phyloP scores from a whole-genome alignment of 53 echinoderm and acorn worm species.

The Astropecten irregularis region DNA sequence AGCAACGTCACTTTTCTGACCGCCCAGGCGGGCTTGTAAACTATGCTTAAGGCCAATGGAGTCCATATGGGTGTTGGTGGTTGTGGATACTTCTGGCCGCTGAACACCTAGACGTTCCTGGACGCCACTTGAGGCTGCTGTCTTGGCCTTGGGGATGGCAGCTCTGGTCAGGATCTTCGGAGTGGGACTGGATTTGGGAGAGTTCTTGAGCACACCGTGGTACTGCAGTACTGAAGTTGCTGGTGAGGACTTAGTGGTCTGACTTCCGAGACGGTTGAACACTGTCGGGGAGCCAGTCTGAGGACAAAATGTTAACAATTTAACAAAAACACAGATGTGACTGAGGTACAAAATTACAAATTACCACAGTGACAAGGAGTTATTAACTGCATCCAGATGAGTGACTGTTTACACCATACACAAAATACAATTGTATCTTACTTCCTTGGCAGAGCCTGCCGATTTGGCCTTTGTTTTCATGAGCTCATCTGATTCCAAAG shows the following conservation, averaged over 20 bases:
- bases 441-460: no score
- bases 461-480: no score
- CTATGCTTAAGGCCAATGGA: conserved; percentile 63
- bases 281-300: conserved; percentile 46
- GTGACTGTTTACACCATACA: no score
- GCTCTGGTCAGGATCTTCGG: not conserved
- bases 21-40: conserved; percentile 58
- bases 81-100: conserved; percentile 83
- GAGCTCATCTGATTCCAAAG: no score
- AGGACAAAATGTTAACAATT: not conserved
- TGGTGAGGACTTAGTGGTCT: conserved; percentile 6
- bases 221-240: conserved; percentile 59
- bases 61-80: conserved; percentile 73
- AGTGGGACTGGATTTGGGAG: conserved; percentile 14
- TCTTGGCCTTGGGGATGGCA: not conserved
- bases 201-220: conserved; percentile 77
- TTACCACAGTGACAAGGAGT: no score
- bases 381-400: no score
- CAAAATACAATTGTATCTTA: no score
- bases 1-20: not conserved
- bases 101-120: conserved; percentile 82
- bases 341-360: no score
- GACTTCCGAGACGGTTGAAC: conserved; percentile 84
- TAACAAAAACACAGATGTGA: no score
- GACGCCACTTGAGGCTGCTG: not conserved